These are phyloP conservation scores for Glyphotaelius pellucidus DNA, from an alignment of 2,888 invertebrate species.

Conservation along the genomic window DNA sequence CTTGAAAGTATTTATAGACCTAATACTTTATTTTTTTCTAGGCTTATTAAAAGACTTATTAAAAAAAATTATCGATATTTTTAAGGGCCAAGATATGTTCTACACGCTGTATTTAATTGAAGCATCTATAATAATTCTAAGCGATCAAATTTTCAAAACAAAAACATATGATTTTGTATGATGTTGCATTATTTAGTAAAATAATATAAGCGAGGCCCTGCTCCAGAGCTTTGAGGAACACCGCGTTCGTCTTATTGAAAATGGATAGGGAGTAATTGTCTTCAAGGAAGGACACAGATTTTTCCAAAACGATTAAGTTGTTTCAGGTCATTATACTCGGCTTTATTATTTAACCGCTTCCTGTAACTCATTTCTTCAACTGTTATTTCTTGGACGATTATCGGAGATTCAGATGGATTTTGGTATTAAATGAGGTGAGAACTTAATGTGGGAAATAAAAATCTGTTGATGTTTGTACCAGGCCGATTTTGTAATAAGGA, in stretches of 20 bases:
- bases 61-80: too few species aligned
- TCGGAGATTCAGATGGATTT: background rate
- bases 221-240: background rate
- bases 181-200: too few species aligned
- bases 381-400: background rate
- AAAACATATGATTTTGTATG: too few species aligned
- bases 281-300: conserved; percentile 34
- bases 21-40: too few species aligned
- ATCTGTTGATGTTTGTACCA: background rate
- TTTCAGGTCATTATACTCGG: conserved; percentile 35
- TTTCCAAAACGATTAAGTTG: conserved; percentile 47
- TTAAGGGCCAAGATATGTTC: too few species aligned
- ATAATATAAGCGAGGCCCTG: background rate
- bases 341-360: conserved; percentile 26
- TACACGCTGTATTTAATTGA: too few species aligned
- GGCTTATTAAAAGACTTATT: too few species aligned
- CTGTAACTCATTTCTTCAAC: conserved; percentile 7
- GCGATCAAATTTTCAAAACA: too few species aligned
- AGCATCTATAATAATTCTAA: too few species aligned
- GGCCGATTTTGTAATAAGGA: background rate
- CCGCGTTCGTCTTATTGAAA: background rate
- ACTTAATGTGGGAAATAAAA: background rate
- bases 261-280: conserved; percentile 18
- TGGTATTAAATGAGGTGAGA: background rate
- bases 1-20: too few species aligned